These are phyloP conservation scores for Zaprionus capensis DNA, from an alignment of 1,140 invertebrate species.

Conservation along the genomic window DNA sequence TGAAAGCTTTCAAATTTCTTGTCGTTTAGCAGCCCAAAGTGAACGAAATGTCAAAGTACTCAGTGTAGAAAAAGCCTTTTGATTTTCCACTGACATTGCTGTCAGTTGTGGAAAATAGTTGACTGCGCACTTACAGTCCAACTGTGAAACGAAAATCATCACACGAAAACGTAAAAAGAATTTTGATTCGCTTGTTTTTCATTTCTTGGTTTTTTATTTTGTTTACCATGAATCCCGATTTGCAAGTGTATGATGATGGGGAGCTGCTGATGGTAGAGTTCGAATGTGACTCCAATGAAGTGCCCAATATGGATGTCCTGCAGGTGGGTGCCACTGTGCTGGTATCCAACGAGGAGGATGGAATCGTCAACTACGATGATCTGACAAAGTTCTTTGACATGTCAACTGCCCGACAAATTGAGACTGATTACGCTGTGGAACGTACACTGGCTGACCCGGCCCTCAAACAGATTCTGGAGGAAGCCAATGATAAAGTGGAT, in stretches of 20 bases:
- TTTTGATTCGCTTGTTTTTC: not conserved
- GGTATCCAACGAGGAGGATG: constrained; percentile 46
- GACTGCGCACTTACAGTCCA: not conserved
- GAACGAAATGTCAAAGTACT: not conserved
- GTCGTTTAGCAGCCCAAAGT: not conserved
- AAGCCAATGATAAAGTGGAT: constrained; percentile 49
- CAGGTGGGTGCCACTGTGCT: constrained; percentile 58
- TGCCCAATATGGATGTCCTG: constrained; percentile 32
- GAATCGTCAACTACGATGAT: constrained; percentile 45
- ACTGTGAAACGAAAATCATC: constrained; percentile 12
- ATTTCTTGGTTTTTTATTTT: not conserved
- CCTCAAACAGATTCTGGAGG: constrained; percentile 60
- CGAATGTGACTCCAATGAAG: constrained; percentile 42
- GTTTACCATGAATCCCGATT: constrained; percentile 21
- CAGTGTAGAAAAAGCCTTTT: not conserved
- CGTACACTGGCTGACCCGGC: constrained; percentile 64
- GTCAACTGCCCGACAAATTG: constrained; percentile 26
- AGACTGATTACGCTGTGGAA: constrained; percentile 55
- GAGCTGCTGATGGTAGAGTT: constrained; percentile 62
- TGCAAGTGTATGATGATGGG: constrained; percentile 15
- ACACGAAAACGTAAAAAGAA: constrained; percentile 4
- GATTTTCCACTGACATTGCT: not conserved
- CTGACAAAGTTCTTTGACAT: constrained; percentile 46
- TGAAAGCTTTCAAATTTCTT: not conserved
- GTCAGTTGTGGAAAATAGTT: not conserved